Percentiles rank a stretch among this genome's conserved stretches.
phyloP scores from a whole-genome alignment of 2,888 invertebrate genomes.

The Poecilus cupreus region DNA sequence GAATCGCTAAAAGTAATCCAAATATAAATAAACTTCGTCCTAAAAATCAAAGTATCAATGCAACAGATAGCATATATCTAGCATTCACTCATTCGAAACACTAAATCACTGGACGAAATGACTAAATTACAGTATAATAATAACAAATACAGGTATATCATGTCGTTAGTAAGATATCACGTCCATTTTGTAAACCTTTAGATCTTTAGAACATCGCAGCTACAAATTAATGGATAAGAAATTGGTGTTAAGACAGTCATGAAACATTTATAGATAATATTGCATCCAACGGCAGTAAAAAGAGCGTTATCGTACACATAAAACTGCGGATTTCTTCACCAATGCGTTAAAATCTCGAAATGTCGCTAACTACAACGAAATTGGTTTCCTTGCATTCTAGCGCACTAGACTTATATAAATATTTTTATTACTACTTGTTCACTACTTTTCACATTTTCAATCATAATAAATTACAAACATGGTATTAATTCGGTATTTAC shows the following conservation, averaged over 20 bases:
- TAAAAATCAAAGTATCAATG: neutral
- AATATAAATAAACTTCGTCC: constrained; percentile 14
- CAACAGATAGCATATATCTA: constrained; percentile 6
- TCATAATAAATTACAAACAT: neutral
- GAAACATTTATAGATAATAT: constrained; percentile 52
- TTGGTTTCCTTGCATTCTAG: constrained; percentile 43
- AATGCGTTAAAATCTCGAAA: constrained; percentile 47
- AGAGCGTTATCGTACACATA: constrained; percentile 46
- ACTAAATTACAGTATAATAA: constrained; percentile 47
- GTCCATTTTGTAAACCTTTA: constrained; percentile 51
- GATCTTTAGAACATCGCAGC: constrained; percentile 16
- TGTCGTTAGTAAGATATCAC: constrained; percentile 50
- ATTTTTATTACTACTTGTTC: constrained; percentile 8
- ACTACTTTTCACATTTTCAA: neutral
- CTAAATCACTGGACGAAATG: constrained; percentile 54
- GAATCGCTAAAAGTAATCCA: neutral
- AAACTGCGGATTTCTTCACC: constrained; percentile 56
- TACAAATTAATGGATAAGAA: constrained; percentile 47
- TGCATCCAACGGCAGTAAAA: constrained; percentile 58
- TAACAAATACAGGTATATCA: constrained; percentile 51
- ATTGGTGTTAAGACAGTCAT: constrained; percentile 55
- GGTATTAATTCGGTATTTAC: too few species aligned
- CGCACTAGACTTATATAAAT: constrained; percentile 33
- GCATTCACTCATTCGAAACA: constrained; percentile 17
- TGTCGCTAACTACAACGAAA: constrained; percentile 34